Evolutionary conservation across 2,888 invertebrate species (phyloP).

Genomic region (Plebejus argus): DNA sequence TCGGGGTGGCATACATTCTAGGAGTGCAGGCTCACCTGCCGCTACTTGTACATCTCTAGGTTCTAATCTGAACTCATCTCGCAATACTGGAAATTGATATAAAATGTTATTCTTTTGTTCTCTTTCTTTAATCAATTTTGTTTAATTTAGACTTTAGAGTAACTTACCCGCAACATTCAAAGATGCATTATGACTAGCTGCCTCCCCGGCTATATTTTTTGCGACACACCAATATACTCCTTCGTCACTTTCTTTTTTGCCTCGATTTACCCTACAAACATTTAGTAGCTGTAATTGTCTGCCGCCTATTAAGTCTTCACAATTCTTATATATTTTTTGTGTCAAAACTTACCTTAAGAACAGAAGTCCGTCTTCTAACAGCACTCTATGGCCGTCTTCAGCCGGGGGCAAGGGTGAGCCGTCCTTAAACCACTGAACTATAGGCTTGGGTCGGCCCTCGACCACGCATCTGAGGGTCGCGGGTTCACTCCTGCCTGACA

Average conservation of each 20-base stretch:
- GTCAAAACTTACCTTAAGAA: slow-evolving; percentile 84
- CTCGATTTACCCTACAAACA: slow-evolving; percentile 88
- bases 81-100: slow-evolving; percentile 85
- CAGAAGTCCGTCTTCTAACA: slow-evolving; percentile 95
- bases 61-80: slow-evolving; percentile 96
- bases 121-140: not conserved
- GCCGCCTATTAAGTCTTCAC: too few relatives aligned
- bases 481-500: slow-evolving; percentile 97
- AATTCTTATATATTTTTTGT: not conserved
- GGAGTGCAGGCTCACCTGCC: slow-evolving; percentile 93
- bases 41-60: slow-evolving; percentile 96
- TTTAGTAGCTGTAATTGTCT: too few relatives aligned
- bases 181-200: slow-evolving; percentile 95
- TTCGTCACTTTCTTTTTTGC: slow-evolving; percentile 96
- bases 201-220: slow-evolving; percentile 93
- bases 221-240: slow-evolving; percentile 99
- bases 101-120: not conserved
- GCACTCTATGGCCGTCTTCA: slow-evolving; percentile 93
- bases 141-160: not conserved
- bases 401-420: slow-evolving; percentile 90
- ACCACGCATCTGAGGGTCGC: slow-evolving; percentile 98
- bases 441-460: slow-evolving; percentile 94
- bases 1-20: slow-evolving; percentile 96
- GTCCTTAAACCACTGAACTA: slow-evolving; percentile 96
- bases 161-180: slow-evolving; percentile 95